A percentile compares a stretch with the other conserved stretches of the same genome.
Evolutionary conservation across 2,797 vertebrate species (phyloP).

Genomic region (Leptodactylus fallax): DNA sequence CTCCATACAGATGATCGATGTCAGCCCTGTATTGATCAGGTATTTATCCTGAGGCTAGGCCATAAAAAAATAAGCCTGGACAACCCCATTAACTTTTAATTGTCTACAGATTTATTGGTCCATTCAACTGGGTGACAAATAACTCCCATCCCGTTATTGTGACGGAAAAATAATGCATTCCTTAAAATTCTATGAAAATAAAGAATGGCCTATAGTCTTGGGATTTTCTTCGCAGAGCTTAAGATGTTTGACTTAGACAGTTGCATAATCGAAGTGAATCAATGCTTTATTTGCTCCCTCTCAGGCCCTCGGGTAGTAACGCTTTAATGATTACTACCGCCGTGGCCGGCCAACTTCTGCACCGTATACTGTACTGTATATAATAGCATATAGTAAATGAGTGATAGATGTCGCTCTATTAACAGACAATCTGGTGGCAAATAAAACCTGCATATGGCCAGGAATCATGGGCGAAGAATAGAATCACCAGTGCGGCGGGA

Average conservation of each 20-base stretch:
- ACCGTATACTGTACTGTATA: background rate
- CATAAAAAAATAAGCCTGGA: too few relatives aligned
- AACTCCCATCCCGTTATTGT: too few relatives aligned
- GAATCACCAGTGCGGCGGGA: background rate
- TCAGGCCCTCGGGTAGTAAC: constrained; percentile 1
- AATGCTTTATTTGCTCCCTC: background rate
- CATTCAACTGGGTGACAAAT: too few relatives aligned
- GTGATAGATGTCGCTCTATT: constrained; percentile 29
- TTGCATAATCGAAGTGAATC: background rate
- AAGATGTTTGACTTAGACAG: background rate
- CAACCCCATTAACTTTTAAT: too few relatives aligned
- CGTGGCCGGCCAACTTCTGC: background rate
- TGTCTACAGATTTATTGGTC: too few relatives aligned
- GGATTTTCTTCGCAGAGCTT: background rate
- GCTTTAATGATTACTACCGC: background rate
- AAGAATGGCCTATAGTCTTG: background rate
- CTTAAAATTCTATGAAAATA: background rate
- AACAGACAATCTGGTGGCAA: constrained; percentile 34
- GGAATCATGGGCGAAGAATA: background rate
- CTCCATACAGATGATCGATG: too few relatives aligned
- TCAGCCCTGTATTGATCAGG: too few relatives aligned
- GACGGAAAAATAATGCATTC: background rate
- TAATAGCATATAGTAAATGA: background rate
- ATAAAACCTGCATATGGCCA: constrained; percentile 32
- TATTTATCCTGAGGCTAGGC: too few relatives aligned